phyloP scores from a whole-genome alignment of 2,888 invertebrate species.

The Morpho achilles region DNA sequence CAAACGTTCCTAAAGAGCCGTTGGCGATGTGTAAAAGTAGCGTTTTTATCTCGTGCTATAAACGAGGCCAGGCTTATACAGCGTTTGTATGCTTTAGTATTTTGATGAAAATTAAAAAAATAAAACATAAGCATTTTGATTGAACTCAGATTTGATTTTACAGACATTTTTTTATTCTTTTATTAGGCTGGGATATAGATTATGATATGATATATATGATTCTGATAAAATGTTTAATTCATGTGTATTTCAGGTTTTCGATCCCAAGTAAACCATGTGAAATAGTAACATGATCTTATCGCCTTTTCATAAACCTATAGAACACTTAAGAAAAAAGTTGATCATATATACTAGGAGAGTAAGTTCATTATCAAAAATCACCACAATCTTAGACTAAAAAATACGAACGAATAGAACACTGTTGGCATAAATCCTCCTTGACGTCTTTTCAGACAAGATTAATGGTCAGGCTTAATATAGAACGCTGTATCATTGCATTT shows the following conservation, averaged over 20 bases:
- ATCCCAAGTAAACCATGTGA: too few relatives aligned
- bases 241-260: neutral
- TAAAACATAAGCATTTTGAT: neutral
- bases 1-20: slow-evolving; percentile 3
- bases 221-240: neutral
- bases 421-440: slow-evolving; percentile 3
- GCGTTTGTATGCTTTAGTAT: slow-evolving; percentile 2
- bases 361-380: neutral
- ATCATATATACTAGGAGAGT: neutral
- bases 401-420: neutral
- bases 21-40: neutral
- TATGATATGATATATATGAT: neutral
- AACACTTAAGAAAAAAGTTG: neutral
- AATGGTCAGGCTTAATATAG: slow-evolving; percentile 19
- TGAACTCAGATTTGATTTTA: neutral
- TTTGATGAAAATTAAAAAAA: neutral
- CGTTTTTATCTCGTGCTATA: slow-evolving; percentile 3
- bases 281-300: neutral
- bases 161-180: neutral
- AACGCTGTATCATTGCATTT: slow-evolving; percentile 17
- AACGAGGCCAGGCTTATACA: slow-evolving; percentile 7
- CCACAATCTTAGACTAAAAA: neutral
- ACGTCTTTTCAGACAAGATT: slow-evolving; percentile 15
- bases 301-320: neutral
- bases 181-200: neutral